Evolutionary conservation across 2,113 vertebrate species (phyloP), one percentile per base, ranked within the genome.

Genomic region (Eurypyga helias): DNA sequence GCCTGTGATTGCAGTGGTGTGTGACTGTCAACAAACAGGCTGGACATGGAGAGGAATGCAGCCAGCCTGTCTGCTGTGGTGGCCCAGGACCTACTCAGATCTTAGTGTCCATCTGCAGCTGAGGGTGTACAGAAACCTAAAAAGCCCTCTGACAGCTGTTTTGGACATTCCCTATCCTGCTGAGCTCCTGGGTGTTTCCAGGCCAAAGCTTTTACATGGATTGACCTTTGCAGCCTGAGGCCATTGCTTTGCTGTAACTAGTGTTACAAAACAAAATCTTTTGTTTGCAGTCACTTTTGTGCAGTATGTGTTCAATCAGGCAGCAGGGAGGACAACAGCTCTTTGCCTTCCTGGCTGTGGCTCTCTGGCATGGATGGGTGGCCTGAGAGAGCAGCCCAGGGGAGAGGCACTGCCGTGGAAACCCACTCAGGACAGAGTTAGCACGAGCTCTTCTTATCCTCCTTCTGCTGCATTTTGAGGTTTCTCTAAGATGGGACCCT

Each of bases 31-130:
- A 31, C 70, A 75, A 11, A 55, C 0, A 2, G 67, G 11, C 46
- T 54, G 51, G 45, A 28, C 75, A 2, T 2, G 4, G 10, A 34
- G 31, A 10, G 23, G 52, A 43, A 28, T 34, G 55, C 41, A 51
- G 57, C 8, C 67, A 57, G 29, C 8, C 21, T 19, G 6, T 21
- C n/a, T 61, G 46, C 3, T 0, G 0, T 23, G 41, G 21, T 2
- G 1, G 18, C 26, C 31, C 2, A 0, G 49, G 36, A 45, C 8
- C 24, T 13, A 12, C 1, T 1, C 18, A 41, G 33, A 13, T 55
- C 34, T 78, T 61, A 21, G 25, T 6, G 1, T 5, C 5, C 2
- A 60, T 41, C 41, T 69, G 54, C 70, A 67, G 20, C 70, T 88
- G 65, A 73, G 34, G 4, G 13, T 4, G 23, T 20, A 43, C 23